Evolutionary conservation across 2,888 invertebrate genomes (phyloP).

Genomic region (Pollenia angustigena): DNA sequence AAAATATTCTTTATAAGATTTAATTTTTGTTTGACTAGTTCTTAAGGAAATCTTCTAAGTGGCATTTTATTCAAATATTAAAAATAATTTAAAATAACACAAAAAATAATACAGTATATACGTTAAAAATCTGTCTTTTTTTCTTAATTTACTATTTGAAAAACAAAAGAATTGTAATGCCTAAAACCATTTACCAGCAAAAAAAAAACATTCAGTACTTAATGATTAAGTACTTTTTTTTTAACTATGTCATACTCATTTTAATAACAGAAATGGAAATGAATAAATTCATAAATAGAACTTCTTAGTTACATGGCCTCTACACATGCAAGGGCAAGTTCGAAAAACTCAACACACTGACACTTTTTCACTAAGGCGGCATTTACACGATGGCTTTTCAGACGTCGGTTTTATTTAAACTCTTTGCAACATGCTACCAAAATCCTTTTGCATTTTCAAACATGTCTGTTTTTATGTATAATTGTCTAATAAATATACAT

Average conservation of each 20-base stretch:
- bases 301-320: neutral
- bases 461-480: too few species aligned
- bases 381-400: too few species aligned
- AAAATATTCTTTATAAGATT: conserved; percentile 17
- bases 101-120: conserved; percentile 30
- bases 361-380: too few species aligned
- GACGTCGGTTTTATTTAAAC: too few species aligned
- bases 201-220: conserved; percentile 49
- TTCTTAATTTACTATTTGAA: neutral
- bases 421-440: too few species aligned
- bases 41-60: conserved; percentile 63
- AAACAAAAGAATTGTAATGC: neutral
- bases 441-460: too few species aligned
- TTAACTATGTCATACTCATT: conserved; percentile 20
- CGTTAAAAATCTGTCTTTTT: conserved; percentile 17
- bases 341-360: neutral
- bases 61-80: conserved; percentile 65
- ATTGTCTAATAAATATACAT: too few species aligned
- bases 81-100: conserved; percentile 42
- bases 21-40: conserved; percentile 59
- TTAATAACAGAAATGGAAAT: conserved; percentile 35
- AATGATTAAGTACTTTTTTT: conserved; percentile 52
- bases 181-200: conserved; percentile 14
- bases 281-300: neutral
- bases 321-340: too few species aligned